A percentile compares a stretch with the other conserved stretches of the same genome.
Conservation (phyloP, 1,140 invertebrate species). For the Megathymus violae region DNA sequence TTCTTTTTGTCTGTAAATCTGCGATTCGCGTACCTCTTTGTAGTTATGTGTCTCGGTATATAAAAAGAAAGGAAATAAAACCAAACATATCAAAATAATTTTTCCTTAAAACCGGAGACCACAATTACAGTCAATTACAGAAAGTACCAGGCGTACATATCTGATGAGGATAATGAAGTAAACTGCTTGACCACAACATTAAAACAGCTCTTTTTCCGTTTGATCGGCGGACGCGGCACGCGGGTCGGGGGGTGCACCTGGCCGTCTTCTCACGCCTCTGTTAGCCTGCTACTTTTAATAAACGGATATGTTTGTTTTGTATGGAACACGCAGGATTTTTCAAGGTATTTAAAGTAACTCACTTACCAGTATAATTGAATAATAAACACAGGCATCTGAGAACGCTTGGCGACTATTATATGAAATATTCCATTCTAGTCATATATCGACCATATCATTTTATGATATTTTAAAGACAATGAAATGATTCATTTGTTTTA, state of each 20-base stretch:
- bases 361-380: no score
- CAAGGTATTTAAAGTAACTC: no score
- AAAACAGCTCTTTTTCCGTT: constrained; percentile 63
- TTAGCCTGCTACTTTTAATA: constrained; percentile 31
- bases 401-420: no score
- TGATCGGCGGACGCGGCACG: constrained; percentile 40
- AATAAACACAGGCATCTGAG: no score
- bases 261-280: constrained; percentile 48
- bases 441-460: no score
- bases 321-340: constrained; percentile 4
- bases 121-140: constrained; percentile 43
- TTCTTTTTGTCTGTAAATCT: no score
- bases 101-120: constrained; percentile 14
- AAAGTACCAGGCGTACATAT: constrained; percentile 58
- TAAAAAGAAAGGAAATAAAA: background rate
- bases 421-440: no score
- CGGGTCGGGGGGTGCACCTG: constrained; percentile 52
- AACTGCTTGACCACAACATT: constrained; percentile 69
- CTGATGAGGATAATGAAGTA: constrained; percentile 65
- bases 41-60: no score
- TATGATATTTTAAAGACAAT: no score
- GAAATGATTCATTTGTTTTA: no score
- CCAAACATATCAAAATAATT: constrained; percentile 1
- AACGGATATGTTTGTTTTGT: constrained; percentile 5
- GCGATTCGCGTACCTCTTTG: no score